phyloP scores from a whole-genome alignment of 2,797 vertebrate genomes.

The Myripristis murdjan region DNA sequence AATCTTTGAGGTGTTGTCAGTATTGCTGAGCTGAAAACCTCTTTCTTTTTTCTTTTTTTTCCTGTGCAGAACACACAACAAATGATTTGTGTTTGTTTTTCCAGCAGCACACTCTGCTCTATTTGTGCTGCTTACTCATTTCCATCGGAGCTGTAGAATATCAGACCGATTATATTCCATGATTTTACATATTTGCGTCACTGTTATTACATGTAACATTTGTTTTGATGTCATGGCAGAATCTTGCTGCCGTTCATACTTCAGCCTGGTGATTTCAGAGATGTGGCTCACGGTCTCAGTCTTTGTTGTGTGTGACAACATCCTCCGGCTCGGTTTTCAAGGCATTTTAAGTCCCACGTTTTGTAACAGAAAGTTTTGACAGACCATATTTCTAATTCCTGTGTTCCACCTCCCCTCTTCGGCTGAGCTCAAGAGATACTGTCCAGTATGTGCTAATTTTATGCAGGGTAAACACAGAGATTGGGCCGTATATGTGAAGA shows the following conservation, averaged over 20 bases:
- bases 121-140: constrained; percentile 62
- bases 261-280: constrained; percentile 32
- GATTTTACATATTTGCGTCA: constrained; percentile 26
- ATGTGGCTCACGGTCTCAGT: constrained; percentile 45
- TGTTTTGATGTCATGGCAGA: constrained; percentile 41
- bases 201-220: constrained; percentile 48
- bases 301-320: constrained; percentile 17
- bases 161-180: constrained; percentile 58
- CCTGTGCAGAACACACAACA: constrained; percentile 57
- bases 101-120: constrained; percentile 73
- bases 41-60: constrained; percentile 30
- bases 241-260: constrained; percentile 25
- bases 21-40: constrained; percentile 62
- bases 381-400: constrained; percentile 48
- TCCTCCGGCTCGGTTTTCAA: constrained; percentile 18
- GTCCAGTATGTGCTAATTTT: constrained; percentile 71
- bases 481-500: constrained; percentile 64
- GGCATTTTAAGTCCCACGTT: constrained; percentile 26
- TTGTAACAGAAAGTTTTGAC: constrained; percentile 29
- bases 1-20: constrained; percentile 70
- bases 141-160: constrained; percentile 56
- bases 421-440: constrained; percentile 45
- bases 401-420: constrained; percentile 21
- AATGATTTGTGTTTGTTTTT: constrained; percentile 74
- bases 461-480: constrained; percentile 73